Conservation (phyloP, 2,797 vertebrate genomes). For the Poecilia gillii region DNA sequence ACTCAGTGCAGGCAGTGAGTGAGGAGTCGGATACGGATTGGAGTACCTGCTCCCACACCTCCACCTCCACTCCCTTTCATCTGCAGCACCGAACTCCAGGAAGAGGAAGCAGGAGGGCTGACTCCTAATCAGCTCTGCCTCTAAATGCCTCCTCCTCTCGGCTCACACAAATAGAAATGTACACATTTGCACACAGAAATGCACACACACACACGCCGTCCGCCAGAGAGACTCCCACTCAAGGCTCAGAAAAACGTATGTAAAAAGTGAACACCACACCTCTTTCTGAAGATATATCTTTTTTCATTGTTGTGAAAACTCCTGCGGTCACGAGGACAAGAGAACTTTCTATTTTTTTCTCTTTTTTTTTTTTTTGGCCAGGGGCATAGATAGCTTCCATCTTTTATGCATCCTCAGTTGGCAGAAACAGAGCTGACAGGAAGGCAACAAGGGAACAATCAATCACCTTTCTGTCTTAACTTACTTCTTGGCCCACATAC, state of each 20-base stretch:
- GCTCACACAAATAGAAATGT: constrained; percentile 46
- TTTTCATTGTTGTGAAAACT: constrained; percentile 59
- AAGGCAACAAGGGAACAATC: constrained; percentile 68
- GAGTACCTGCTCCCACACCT: constrained; percentile 74
- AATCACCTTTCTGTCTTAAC: constrained; percentile 71
- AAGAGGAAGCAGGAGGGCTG: constrained; percentile 43
- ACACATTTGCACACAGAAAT: constrained; percentile 53
- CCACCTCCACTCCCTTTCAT: constrained; percentile 73
- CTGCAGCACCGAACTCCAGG: constrained; percentile 44
- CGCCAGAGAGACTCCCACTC: constrained; percentile 62
- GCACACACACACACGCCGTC: constrained; percentile 55
- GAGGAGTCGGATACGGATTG: constrained; percentile 41
- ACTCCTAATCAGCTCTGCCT: constrained; percentile 51
- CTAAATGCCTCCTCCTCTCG: constrained; percentile 39
- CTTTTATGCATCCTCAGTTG: constrained; percentile 81
- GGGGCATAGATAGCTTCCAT: constrained; percentile 64
- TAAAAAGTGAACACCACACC: constrained; percentile 61
- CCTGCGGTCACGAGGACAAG: constrained; percentile 62
- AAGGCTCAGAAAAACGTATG: constrained; percentile 54
- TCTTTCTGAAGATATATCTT: constrained; percentile 56
- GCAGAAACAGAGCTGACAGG: constrained; percentile 66
- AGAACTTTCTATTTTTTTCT: constrained; percentile 67
- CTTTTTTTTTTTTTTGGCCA: constrained; percentile 52
- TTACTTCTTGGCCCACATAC: constrained; percentile 58
- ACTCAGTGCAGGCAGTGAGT: constrained; percentile 68